Percentiles rank a stretch among this genome's conserved stretches.
phyloP scores from a whole-genome alignment of 2,888 invertebrate genomes.

The Dioctria rufipes region DNA sequence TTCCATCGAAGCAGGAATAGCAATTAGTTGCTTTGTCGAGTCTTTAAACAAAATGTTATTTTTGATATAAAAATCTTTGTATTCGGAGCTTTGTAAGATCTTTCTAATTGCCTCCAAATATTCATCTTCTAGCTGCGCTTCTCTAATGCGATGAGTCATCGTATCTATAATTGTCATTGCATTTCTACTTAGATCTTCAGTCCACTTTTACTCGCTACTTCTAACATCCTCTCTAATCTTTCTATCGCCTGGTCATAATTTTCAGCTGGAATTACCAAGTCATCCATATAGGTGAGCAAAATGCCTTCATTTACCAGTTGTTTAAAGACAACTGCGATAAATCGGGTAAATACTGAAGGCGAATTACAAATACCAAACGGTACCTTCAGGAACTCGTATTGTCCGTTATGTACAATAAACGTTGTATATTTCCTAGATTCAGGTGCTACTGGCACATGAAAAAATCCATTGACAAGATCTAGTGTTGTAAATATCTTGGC shows the following conservation, averaged over 20 bases:
- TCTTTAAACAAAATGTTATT: not conserved
- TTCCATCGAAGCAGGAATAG: slow-evolving; percentile 43
- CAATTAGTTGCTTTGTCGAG: slow-evolving; percentile 20
- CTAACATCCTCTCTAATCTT: no score
- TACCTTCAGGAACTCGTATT: slow-evolving; percentile 64
- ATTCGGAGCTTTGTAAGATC: slow-evolving; percentile 16
- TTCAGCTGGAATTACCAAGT: no score
- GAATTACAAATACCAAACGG: slow-evolving; percentile 68
- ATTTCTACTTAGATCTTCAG: slow-evolving; percentile 20
- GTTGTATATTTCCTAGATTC: slow-evolving; percentile 53
- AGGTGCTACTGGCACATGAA: slow-evolving; percentile 54
- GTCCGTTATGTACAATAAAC: slow-evolving; percentile 54
- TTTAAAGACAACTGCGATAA: slow-evolving; percentile 20
- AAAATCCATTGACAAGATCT: slow-evolving; percentile 56
- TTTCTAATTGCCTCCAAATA: slow-evolving; percentile 12
- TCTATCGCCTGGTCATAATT: no score
- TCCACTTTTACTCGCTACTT: no score
- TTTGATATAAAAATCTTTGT: slow-evolving; percentile 22
- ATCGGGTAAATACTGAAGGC: slow-evolving; percentile 65
- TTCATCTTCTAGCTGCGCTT: slow-evolving; percentile 12
- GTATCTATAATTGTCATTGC: slow-evolving; percentile 27
- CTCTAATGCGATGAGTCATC: slow-evolving; percentile 35
- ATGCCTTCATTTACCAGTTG: slow-evolving; percentile 31
- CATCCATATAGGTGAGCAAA: slow-evolving; percentile 24
- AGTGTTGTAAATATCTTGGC: slow-evolving; percentile 57